Conservation (phyloP, 2,797 vertebrate genomes). For the Malacoraja senta region DNA sequence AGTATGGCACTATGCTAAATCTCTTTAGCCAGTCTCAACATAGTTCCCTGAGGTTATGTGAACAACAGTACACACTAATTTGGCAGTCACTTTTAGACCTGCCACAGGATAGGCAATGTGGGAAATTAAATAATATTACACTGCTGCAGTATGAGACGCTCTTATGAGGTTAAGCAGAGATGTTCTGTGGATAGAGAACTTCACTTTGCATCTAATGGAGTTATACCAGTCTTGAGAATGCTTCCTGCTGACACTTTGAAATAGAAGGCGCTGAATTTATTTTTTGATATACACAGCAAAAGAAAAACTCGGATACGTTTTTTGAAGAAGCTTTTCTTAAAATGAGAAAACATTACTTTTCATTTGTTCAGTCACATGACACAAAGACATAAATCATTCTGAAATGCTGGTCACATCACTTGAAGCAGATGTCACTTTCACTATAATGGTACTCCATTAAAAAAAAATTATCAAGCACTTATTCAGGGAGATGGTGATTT, state of each 20-base stretch:
- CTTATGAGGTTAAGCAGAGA: not conserved
- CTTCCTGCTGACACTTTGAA: conserved; percentile 27
- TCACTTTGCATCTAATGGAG: not conserved
- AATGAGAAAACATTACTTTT: conserved; percentile 26
- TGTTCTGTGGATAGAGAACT: not conserved
- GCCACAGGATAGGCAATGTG: not conserved
- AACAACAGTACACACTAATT: not conserved
- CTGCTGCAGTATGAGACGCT: not conserved
- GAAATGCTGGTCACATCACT: not conserved
- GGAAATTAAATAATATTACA: conserved; percentile 1
- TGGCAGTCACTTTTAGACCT: not conserved
- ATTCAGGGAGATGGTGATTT: not conserved
- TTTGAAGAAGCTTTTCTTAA: not conserved
- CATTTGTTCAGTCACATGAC: not conserved
- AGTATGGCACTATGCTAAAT: not conserved
- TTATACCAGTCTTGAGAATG: conserved; percentile 3
- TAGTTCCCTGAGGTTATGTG: not conserved
- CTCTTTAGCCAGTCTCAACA: not conserved
- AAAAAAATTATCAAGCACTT: not conserved
- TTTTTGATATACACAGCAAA: not conserved
- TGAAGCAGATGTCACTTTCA: not conserved
- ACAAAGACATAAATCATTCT: conserved; percentile 31
- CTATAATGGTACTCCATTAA: not conserved
- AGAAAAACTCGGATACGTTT: not conserved
- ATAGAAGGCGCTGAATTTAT: conserved; percentile 13